Conservation (phyloP, 2,113 vertebrate genomes). For the Potamarius usumacintae region DNA sequence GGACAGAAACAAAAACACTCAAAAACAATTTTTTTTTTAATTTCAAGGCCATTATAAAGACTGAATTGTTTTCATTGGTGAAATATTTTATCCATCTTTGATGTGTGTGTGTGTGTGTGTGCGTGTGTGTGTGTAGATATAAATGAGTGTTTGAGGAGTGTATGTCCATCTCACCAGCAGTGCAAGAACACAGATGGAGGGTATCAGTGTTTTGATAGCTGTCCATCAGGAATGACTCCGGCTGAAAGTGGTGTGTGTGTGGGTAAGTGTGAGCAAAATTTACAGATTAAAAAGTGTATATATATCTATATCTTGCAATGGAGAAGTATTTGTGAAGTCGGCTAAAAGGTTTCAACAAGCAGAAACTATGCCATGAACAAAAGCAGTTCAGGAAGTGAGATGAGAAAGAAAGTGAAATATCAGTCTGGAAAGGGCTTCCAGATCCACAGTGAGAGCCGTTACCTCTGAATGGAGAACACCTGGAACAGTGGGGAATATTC, state of each 20-base stretch:
- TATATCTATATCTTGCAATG: not conserved
- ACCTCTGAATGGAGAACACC: not conserved
- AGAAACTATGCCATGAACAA: not conserved
- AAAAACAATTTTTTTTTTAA: not conserved
- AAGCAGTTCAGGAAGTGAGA: not conserved
- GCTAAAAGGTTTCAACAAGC: not conserved
- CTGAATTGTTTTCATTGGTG: not conserved
- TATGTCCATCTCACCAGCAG: slow-evolving; percentile 76
- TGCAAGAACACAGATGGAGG: slow-evolving; percentile 79
- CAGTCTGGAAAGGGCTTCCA: not conserved
- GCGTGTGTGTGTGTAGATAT: slow-evolving; percentile 66
- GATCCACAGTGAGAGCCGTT: not conserved
- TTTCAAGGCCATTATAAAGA: not conserved
- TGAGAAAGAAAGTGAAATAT: not conserved
- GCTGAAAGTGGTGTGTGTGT: slow-evolving; percentile 68
- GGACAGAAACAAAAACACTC: not conserved
- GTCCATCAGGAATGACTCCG: slow-evolving; percentile 71
- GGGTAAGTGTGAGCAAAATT: slow-evolving; percentile 60
- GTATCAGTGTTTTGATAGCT: slow-evolving; percentile 78
- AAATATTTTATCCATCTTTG: not conserved
- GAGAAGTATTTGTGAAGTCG: not conserved
- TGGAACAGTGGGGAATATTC: not conserved
- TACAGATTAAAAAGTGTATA: not conserved
- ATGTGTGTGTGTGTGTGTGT: slow-evolving; percentile 35
- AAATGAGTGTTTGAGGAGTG: slow-evolving; percentile 75